Conservation (phyloP, 2,797 vertebrate genomes). For the Anas capensis region DNA sequence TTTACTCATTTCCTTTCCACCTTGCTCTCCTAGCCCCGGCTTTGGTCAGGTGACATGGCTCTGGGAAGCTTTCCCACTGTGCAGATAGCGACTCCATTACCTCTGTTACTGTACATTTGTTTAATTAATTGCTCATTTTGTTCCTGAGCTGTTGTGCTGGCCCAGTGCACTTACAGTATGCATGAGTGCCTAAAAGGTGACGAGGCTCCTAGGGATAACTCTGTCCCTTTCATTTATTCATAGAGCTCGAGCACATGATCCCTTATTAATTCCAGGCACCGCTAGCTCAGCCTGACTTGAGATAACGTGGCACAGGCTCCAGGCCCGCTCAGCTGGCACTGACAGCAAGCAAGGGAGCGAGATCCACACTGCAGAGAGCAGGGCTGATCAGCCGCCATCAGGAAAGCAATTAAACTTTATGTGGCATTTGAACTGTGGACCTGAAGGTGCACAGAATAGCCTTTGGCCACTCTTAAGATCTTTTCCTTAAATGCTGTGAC, state of each 20-base stretch:
- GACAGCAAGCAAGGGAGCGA: neutral
- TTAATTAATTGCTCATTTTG: slow-evolving; percentile 84
- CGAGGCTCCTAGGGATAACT: slow-evolving; percentile 67
- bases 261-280: slow-evolving; percentile 75
- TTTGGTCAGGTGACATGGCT: slow-evolving; percentile 65
- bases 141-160: slow-evolving; percentile 71
- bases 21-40: slow-evolving; percentile 22
- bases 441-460: slow-evolving; percentile 59
- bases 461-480: slow-evolving; percentile 32
- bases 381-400: neutral
- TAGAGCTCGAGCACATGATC: slow-evolving; percentile 78
- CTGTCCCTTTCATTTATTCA: slow-evolving; percentile 78
- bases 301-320: slow-evolving; percentile 47
- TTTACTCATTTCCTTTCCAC: slow-evolving; percentile 30
- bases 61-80: slow-evolving; percentile 72
- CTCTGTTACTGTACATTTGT: slow-evolving; percentile 79
- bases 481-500: slow-evolving; percentile 41
- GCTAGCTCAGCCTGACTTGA: slow-evolving; percentile 56
- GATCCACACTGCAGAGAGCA: neutral
- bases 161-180: slow-evolving; percentile 53
- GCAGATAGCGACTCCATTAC: slow-evolving; percentile 64
- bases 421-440: slow-evolving; percentile 64
- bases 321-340: slow-evolving; percentile 21
- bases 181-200: slow-evolving; percentile 76
- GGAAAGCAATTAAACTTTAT: slow-evolving; percentile 61